Evolutionary conservation across 1,140 invertebrate species (phyloP), one percentile per base, ranked within the genome.

Genomic region (Apis laboriosa): DNA sequence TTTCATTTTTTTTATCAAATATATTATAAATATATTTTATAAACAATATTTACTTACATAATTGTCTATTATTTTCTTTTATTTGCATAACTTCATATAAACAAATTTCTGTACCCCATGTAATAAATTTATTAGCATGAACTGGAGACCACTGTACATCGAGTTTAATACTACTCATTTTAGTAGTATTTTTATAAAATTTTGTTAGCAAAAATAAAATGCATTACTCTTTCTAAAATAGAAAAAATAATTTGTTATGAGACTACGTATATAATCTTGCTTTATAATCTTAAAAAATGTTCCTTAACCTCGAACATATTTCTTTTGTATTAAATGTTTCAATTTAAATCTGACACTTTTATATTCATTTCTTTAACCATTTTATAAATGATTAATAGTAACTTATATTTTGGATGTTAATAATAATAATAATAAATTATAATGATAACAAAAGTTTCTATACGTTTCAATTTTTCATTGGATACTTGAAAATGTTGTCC

Each of bases 71-170:
- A 84, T 93, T 94, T 83, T 96, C 95, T 91, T 95, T 95, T 43
- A 95, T 89, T 77, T 93, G 94, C 84, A 94, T 95, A 74, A 97
- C 95, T 95, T 98, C 97, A 90, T 98, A 98, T 51, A 98, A 95
- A 92, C 95, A 96, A 89, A 98, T 96, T 90, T 98, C 97, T 68
- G 97, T 96, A 28, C 97, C 97, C 97, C 97, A 98, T 56, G 97
- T 97, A 75, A 98, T 96, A 90, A 98, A 98, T 90, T 97, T 97
- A 89, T 98, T 96, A 9, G 95, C 95, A 89, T 96, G 95, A 51
- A 96, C 94, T 5, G 97, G 97, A 63, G 97, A 97, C 97, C 97
- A 98, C 88, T 96, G 95, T 19, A 98, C 95, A 88, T 98, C 97
- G 75, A 96, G 93, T 92, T 96, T 95, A 49, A 94, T 91, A 66